Percentiles rank a stretch among this genome's conserved stretches.
phyloP scores from a whole-genome alignment of 2,888 invertebrate genomes.

The Stenolophus ochropezus region DNA sequence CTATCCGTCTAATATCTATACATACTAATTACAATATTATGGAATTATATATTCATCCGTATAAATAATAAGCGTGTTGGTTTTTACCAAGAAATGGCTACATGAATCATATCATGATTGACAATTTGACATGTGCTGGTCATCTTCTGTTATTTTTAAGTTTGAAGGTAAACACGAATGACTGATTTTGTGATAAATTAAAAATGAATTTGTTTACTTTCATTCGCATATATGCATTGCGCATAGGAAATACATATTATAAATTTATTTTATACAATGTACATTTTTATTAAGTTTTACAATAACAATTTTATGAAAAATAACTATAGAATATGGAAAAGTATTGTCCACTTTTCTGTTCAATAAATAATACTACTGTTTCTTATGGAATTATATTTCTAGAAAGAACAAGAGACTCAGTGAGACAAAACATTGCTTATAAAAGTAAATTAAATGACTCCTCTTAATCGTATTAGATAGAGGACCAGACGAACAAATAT shows the following conservation, averaged over 20 bases:
- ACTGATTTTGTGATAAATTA: constrained; percentile 6
- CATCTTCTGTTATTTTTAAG: constrained; percentile 13
- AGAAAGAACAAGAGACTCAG: too few relatives aligned
- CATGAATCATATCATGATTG: constrained; percentile 17
- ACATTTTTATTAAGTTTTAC: background rate
- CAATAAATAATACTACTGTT: too few relatives aligned
- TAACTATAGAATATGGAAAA: too few relatives aligned
- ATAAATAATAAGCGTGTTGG: constrained; percentile 25
- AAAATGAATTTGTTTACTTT: constrained; percentile 8
- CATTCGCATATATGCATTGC: background rate
- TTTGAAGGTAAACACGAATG: background rate
- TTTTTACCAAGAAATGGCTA: constrained; percentile 4
- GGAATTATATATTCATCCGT: constrained; percentile 45
- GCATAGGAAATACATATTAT: background rate
- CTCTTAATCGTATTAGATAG: too few relatives aligned
- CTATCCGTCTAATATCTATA: constrained; percentile 49
- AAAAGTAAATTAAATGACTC: too few relatives aligned
- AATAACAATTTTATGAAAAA: too few relatives aligned
- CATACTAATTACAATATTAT: constrained; percentile 49
- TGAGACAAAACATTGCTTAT: too few relatives aligned
- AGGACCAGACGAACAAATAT: too few relatives aligned
- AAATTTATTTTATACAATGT: background rate
- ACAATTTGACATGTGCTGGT: constrained; percentile 3
- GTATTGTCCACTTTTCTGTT: too few relatives aligned
- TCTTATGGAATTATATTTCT: too few relatives aligned